Evolutionary conservation across 2,113 vertebrate genomes (phyloP).

Genomic region (Indicator indicator): DNA sequence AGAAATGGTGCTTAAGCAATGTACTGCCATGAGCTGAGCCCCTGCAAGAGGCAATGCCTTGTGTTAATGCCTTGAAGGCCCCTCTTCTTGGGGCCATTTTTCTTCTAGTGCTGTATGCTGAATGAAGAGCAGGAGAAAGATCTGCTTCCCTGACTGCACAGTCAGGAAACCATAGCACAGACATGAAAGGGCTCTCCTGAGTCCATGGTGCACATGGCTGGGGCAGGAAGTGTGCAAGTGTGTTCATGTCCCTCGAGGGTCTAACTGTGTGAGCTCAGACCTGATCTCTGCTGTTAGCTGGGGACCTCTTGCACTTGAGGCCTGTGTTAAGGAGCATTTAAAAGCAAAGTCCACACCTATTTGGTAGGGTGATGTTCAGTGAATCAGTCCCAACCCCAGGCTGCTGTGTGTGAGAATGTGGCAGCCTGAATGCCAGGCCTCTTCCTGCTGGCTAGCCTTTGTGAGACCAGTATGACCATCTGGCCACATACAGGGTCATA

Average conservation of each 20-base stretch:
- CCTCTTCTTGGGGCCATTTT: background rate
- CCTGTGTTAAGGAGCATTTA: background rate
- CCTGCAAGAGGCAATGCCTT: background rate
- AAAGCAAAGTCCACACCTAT: background rate
- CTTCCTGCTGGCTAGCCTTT: background rate
- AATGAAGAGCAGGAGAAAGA: background rate
- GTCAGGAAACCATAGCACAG: background rate
- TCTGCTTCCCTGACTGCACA: background rate
- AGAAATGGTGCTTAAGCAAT: background rate
- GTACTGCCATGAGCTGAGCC: background rate
- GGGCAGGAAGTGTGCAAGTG: background rate
- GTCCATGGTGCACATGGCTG: accelerated
- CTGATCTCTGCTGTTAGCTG: background rate
- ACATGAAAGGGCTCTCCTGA: accelerated
- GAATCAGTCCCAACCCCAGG: background rate
- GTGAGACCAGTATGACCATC: background rate
- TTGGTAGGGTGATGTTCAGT: accelerated
- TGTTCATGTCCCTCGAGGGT: background rate
- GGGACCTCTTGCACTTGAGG: background rate
- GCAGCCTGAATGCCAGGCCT: background rate
- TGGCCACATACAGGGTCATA: background rate
- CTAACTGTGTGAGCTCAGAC: background rate
- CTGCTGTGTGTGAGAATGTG: background rate
- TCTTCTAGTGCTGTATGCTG: background rate
- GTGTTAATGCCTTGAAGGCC: background rate